Conservation (phyloP, 2,113 vertebrate species). For the Myiopsitta monachus region DNA sequence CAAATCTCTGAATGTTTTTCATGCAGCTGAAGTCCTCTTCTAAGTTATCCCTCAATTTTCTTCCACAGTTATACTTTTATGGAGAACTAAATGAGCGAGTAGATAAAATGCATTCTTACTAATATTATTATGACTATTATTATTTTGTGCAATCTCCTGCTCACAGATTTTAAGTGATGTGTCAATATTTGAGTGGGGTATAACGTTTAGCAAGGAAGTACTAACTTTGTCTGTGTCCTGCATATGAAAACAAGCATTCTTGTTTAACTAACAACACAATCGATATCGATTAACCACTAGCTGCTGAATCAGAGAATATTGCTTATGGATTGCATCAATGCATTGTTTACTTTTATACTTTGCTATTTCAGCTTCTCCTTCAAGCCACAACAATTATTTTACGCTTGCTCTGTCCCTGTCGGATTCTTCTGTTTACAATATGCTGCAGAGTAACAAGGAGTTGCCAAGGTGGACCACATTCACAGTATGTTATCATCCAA, state of each 20-base stretch:
- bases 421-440: not conserved
- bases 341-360: not conserved
- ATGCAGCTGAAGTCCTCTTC: not conserved
- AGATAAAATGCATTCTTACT: not conserved
- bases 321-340: not conserved
- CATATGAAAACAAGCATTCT: not conserved
- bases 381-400: not conserved
- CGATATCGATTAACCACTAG: not conserved
- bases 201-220: not conserved
- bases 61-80: not conserved
- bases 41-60: not conserved
- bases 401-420: not conserved
- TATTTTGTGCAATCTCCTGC: not conserved
- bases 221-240: slow-evolving; percentile 14
- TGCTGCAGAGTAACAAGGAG: not conserved
- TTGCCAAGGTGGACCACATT: not conserved
- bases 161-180: not conserved
- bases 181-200: not conserved
- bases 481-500: not conserved
- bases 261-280: not conserved
- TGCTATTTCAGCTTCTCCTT: not conserved
- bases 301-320: not conserved
- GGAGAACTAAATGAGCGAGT: not conserved
- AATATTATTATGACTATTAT: not conserved
- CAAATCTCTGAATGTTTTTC: not conserved